Percentiles rank a stretch among this genome's conserved stretches.
These are phyloP conservation scores for Anastrepha ludens DNA, from an alignment of 1,140 invertebrate species.

Conservation along the genomic window DNA sequence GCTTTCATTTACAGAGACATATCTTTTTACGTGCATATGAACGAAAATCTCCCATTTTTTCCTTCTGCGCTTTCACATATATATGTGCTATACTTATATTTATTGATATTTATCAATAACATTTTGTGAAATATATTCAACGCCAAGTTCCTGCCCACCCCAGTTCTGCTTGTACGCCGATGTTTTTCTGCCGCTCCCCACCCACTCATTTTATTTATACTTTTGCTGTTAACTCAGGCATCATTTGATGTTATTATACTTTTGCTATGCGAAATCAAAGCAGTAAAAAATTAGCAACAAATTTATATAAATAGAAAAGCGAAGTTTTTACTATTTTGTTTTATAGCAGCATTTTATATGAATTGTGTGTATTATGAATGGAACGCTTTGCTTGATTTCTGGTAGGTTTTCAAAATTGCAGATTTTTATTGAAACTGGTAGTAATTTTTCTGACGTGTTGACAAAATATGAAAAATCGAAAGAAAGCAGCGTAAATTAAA, in stretches of 20 bases:
- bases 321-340: background rate
- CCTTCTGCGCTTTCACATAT: background rate
- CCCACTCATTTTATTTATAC: background rate
- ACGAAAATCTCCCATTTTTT: background rate
- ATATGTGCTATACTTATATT: background rate
- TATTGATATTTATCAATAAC: background rate
- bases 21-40: background rate
- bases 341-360: background rate
- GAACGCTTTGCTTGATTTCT: background rate
- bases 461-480: background rate
- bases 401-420: background rate
- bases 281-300: background rate
- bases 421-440: background rate
- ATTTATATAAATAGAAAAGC: background rate
- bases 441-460: background rate
- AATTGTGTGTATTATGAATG: background rate
- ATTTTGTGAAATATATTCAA: background rate
- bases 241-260: slow-evolving; percentile 16
- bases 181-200: background rate
- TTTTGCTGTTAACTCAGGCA: background rate
- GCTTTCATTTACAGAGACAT: background rate
- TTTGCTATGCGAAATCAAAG: background rate
- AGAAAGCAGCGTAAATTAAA: no score
- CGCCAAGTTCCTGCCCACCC: background rate
- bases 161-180: background rate